Base-by-base conservation (phyloP, 2,888 invertebrate genomes). In the Acholoe squamosa region DNA sequence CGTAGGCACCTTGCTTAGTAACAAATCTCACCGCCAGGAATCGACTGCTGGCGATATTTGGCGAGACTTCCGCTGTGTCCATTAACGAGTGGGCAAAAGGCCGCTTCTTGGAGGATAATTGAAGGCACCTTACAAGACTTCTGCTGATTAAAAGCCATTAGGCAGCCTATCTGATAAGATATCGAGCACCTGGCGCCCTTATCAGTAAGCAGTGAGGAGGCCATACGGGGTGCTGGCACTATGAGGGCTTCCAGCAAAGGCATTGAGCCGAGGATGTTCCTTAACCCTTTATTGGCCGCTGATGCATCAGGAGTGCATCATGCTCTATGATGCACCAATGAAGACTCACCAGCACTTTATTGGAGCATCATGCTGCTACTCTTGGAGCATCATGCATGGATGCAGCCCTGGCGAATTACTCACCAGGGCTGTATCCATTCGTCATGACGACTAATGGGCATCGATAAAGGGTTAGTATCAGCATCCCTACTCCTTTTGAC, bases 121-220 rank as follows among this genome's bases (percentile, higher is more conserved):
- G 71, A 71, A 71, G 31, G 71, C 25, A 71, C 71, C 71, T 71
- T 71, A 28, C n/a, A 71, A 1, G 71, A 71, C 71, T 71, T 71
- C 71, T 1, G 25, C 71, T 71, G 71, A 71, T 71, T 71, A 71
- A 71, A 71, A 71, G 71, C 71, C 71, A 71, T 71, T 71, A 71
- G 71, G 25, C 14, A 28, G 0, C 61, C 71, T 71, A 71, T 71
- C 71, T 7, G 71, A 71, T 71, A 71, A 71, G 71, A 71, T 71
- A 71, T 25, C 25, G 71, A 0, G 25, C 71, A 71, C 71, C 71
- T 71, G 71, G 5, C 71, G 31, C 71, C 71, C 71, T 71, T 71
- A 71, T 71, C 71, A 71, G 71, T 28, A 14, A n/a, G 28, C 71
- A 28, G 0, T n/a, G 71, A 71, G 71, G n/a, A 71, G 25, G 71